Base-by-base conservation (phyloP, 2,888 invertebrate genomes). In the Cremastinae sp. region DNA sequence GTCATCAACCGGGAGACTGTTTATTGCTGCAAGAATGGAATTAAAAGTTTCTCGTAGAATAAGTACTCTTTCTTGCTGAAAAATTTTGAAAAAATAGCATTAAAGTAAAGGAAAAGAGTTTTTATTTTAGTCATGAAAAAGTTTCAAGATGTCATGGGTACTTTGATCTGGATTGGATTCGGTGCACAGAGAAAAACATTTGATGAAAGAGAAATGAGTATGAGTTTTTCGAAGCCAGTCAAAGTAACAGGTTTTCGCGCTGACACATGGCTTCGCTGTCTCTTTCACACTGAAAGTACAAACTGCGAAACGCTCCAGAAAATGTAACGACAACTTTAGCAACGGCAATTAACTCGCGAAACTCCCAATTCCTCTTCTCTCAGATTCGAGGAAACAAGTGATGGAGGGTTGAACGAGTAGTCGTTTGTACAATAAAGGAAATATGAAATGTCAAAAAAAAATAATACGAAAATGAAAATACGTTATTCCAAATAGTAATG, bases 251-350 rank as follows among this genome's bases (percentile, higher is more conserved):
- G 22, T 73, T 61, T 68, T 49, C 66, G 51, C 47, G 66, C 61
- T 65, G 51, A 51, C 65, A 58, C 59, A 69, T 61, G 66, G 68
- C 68, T 68, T 68, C 54, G 36, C 36, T 58, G 49, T 49, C 38
- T 36, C 14, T 45, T 16, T 61, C 22, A 56, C n/a, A 10, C 16
- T 56, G 51, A 20, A 51, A 58, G 62, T 58, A 68, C 64, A 68
- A 62, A 72, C 68, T 58, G 38, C 53, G 54, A 68, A 68, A 20
- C 72, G 56, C 62, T 58, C 41, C 12, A 8, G 58, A 58, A 36
- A 43, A 47, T 53, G 20, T 12, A 45, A 41, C 41, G 51, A 45
- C 59, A 65, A 34, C 12, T 18, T 65, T 59, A 9, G 47, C 41
- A 53, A 47, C 22, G 20, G 7, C 51, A 45, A 22, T 61, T 47